Conservation (phyloP, 2,888 invertebrate genomes). For the Oligia latruncula region DNA sequence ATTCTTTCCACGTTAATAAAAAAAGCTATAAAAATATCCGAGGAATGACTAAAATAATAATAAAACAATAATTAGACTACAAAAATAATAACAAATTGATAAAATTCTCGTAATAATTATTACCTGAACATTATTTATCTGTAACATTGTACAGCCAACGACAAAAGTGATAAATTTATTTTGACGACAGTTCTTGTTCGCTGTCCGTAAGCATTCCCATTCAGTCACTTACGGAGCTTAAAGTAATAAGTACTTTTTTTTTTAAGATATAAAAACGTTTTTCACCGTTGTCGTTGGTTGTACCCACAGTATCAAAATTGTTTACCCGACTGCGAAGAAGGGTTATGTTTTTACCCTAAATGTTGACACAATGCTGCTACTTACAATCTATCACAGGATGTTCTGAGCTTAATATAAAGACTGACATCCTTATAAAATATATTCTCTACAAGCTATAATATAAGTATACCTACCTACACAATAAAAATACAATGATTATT, state of each 20-base stretch:
- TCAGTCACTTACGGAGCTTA: constrained; percentile 35
- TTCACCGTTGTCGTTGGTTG: constrained; percentile 22
- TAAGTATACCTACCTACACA: constrained; percentile 41
- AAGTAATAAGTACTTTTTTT: constrained; percentile 22
- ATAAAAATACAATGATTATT: constrained; percentile 38
- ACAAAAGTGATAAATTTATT: constrained; percentile 13
- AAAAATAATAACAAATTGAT: constrained; percentile 46
- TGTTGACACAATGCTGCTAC: constrained; percentile 57
- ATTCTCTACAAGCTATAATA: constrained; percentile 43
- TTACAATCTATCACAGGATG: constrained; percentile 80
- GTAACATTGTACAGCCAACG: constrained; percentile 29
- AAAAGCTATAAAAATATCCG: constrained; percentile 49
- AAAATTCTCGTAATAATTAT: constrained; percentile 32
- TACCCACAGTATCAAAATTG: constrained; percentile 9
- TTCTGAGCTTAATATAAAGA: constrained; percentile 76
- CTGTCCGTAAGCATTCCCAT: constrained; percentile 30
- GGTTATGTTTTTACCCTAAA: constrained; percentile 21
- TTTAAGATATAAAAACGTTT: constrained; percentile 8
- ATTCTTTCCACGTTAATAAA: constrained; percentile 34
- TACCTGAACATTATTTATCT: constrained; percentile 24
- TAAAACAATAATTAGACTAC: constrained; percentile 50
- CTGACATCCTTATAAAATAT: constrained; percentile 60
- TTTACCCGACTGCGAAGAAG: constrained; percentile 15
- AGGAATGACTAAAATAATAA: constrained; percentile 59
- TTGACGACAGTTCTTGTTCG: constrained; percentile 4